A percentile compares a stretch with the other conserved stretches of the same genome.
Conservation (phyloP, 2,888 invertebrate species). For the Aphidoletes aphidimyza region DNA sequence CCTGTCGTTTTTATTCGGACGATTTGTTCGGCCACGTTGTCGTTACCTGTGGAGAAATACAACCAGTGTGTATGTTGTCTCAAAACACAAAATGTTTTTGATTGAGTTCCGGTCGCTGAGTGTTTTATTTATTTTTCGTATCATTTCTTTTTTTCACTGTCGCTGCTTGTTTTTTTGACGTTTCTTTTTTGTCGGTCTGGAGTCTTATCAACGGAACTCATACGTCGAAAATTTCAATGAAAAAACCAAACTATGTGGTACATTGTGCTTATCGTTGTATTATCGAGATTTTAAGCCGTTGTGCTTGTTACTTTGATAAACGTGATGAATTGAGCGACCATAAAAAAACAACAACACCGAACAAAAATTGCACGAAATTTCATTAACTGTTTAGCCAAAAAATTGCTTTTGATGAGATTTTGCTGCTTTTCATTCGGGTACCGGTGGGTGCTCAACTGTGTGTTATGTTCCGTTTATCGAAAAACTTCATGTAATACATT, state of each 20-base stretch:
- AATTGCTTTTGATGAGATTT: slow-evolving; percentile 22
- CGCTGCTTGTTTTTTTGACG: background rate
- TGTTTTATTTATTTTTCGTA: slow-evolving; percentile 35
- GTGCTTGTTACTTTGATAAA: background rate
- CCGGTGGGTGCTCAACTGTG: background rate
- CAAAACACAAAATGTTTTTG: slow-evolving; percentile 17
- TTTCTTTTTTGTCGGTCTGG: background rate
- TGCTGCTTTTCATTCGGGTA: background rate
- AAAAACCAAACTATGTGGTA: slow-evolving; percentile 15
- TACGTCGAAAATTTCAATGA: background rate
- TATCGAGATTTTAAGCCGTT: background rate
- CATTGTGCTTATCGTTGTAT: background rate
- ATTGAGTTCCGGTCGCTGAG: slow-evolving; percentile 51
- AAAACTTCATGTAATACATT: slow-evolving; percentile 16
- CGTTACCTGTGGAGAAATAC: background rate
- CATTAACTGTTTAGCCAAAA: background rate
- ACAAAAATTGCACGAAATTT: background rate
- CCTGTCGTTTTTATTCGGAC: background rate
- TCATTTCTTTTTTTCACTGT: background rate
- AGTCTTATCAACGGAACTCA: background rate
- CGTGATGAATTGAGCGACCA: too few species aligned
- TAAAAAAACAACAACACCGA: background rate
- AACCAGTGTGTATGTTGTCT: background rate
- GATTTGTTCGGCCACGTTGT: background rate
- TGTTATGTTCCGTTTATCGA: background rate